A percentile compares a stretch with the other conserved stretches of the same genome.
Conservation (phyloP, 2,888 invertebrate genomes). For the Seladonia tumulorum region DNA sequence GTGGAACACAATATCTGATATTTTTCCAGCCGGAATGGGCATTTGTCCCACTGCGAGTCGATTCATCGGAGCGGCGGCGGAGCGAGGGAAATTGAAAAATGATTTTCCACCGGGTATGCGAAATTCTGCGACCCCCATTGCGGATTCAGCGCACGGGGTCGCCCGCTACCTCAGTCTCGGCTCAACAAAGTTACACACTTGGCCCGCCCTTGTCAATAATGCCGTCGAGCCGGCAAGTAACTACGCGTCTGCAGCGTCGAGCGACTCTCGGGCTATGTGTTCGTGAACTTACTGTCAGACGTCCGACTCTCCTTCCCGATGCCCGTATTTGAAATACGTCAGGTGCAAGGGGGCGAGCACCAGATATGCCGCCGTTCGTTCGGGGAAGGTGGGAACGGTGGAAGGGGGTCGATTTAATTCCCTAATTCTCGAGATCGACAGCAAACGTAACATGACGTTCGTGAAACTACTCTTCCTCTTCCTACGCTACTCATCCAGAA, state of each 20-base stretch:
- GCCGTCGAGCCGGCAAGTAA: conserved; percentile 64
- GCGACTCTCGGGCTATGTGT: conserved; percentile 54
- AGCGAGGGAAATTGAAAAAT: conserved; percentile 55
- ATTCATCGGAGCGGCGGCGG: not conserved
- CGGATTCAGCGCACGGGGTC: conserved; percentile 73
- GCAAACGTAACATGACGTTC: conserved; percentile 53
- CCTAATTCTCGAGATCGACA: conserved; percentile 70
- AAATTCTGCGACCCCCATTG: conserved; percentile 67
- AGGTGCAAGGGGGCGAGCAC: conserved; percentile 63
- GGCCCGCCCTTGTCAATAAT: conserved; percentile 77
- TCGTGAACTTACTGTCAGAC: conserved; percentile 65
- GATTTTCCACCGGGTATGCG: conserved; percentile 75
- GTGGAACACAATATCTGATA: not conserved
- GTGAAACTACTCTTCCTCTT: conserved; percentile 43
- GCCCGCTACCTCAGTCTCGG: conserved; percentile 63
- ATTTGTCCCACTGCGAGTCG: not conserved
- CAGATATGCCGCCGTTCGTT: not conserved
- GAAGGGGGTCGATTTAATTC: conserved; percentile 67
- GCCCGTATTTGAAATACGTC: conserved; percentile 72
- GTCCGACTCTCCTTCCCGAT: conserved; percentile 43
- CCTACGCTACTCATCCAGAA: not conserved
- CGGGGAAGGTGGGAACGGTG: not conserved
- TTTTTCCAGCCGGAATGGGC: not conserved
- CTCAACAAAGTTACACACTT: conserved; percentile 74
- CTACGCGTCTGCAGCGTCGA: conserved; percentile 55